Evolutionary conservation across 2,888 invertebrate genomes (phyloP), one percentile per base, ranked within the genome.

Genomic region (Drosophila vallismaia): DNA sequence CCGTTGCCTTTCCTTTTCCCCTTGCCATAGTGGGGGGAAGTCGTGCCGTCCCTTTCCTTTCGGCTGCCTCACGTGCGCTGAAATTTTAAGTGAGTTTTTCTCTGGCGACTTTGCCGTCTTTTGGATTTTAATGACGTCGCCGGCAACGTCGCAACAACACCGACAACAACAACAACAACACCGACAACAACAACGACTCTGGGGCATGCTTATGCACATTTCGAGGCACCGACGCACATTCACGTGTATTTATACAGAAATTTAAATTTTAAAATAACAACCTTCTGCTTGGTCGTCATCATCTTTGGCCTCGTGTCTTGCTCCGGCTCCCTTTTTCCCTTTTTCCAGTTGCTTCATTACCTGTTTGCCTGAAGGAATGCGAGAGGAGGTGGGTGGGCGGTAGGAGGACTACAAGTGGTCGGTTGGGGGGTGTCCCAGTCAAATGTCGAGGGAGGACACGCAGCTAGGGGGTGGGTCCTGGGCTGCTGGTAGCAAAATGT

Each of bases 261-360:
- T 84, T 86, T 87, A 87, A 87, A 84, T 84, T 84, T 84, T 84
- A 84, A 87, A 84, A 88, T 75, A 87, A 87, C 88, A 84, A 76
- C 71, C 79, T 68, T 64, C 36, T 12, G 5, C 60, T 42, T 67
- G 59, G 67, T 52, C 54, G 28, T 26, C 71, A 38, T 53, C 73
- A 38, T 55, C 57, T 53, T 40, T 45, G 48, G 62, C 14, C 31
- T 36, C 33, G 54, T 56, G 56, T 46, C 57, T 59, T 28, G 19
- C 57, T 38, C 53, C 40, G 14, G 46, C 8, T 29, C 42, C 48
- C 58, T 76, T 10, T 33, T 10, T 10, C 19, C 49, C 79, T 74
- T 69, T 63, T 75, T 64, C 70, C 64, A 71, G 84, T 77, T 80
- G 84, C 76, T 86, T 79, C 80, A 80, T 74, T 76, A 81, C 72